Evolutionary conservation across 2,888 invertebrate genomes (phyloP).

Genomic region (Parasteatoda lunata): DNA sequence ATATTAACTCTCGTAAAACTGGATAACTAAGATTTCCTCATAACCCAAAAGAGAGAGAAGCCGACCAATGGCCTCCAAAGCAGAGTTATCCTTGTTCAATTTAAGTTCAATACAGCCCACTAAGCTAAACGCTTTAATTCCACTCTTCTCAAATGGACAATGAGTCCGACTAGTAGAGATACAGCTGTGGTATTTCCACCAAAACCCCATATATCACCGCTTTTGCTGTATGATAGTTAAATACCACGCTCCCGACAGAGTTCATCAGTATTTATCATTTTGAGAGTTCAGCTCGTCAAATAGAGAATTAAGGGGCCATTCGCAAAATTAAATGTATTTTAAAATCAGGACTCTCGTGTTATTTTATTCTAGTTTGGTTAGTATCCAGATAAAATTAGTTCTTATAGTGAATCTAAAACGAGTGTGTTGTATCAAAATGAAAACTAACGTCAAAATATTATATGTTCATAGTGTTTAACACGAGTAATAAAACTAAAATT

Average conservation of each 20-base stretch:
- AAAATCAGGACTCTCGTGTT: too few relatives aligned
- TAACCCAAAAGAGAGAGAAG: too few relatives aligned
- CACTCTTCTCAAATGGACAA: slow-evolving; percentile 25
- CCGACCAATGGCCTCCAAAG: too few relatives aligned
- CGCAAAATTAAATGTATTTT: not conserved
- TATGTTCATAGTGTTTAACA: too few relatives aligned
- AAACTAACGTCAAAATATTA: too few relatives aligned
- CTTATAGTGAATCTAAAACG: too few relatives aligned
- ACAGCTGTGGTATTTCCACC: slow-evolving; percentile 20
- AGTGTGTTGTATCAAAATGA: too few relatives aligned
- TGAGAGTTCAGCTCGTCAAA: slow-evolving; percentile 18
- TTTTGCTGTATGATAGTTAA: slow-evolving; percentile 43
- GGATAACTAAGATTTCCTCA: too few relatives aligned
- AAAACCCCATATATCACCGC: slow-evolving; percentile 35
- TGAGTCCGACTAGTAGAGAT: slow-evolving; percentile 27
- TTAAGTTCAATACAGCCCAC: slow-evolving; percentile 33
- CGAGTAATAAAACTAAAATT: too few relatives aligned
- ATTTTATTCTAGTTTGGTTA: too few relatives aligned
- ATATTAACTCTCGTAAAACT: too few relatives aligned
- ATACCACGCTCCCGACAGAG: slow-evolving; percentile 19
- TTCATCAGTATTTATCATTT: slow-evolving; percentile 51
- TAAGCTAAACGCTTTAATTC: slow-evolving; percentile 40
- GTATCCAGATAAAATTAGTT: too few relatives aligned
- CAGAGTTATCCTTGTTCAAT: slow-evolving; percentile 7
- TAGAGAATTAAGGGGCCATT: not conserved